phyloP scores from a whole-genome alignment of 2,797 vertebrate species.

The Corythornis leucogaster region DNA sequence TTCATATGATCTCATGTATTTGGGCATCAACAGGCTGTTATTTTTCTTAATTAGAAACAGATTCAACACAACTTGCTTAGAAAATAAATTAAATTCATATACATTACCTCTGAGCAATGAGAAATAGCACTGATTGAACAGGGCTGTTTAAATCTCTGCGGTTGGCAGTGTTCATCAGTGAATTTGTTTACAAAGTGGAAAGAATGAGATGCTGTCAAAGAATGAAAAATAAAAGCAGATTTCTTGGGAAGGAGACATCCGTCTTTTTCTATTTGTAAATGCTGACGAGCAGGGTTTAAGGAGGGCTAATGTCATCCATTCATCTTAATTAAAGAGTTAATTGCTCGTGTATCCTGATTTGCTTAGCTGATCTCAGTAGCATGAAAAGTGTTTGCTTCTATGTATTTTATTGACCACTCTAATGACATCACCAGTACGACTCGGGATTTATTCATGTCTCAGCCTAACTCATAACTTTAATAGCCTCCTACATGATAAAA shows the following conservation, averaged over 20 bases:
- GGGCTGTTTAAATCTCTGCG: slow-evolving; percentile 46
- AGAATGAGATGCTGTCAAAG: slow-evolving; percentile 72
- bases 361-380: slow-evolving; percentile 72
- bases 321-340: slow-evolving; percentile 88
- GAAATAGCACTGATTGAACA: slow-evolving; percentile 50
- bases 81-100: slow-evolving; percentile 44
- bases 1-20: slow-evolving; percentile 10
- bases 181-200: slow-evolving; percentile 74
- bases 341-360: slow-evolving; percentile 82
- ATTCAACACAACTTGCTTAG: slow-evolving; percentile 29
- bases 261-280: slow-evolving; percentile 82
- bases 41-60: slow-evolving; percentile 57
- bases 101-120: slow-evolving; percentile 34
- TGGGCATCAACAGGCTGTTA: not conserved
- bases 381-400: slow-evolving; percentile 68
- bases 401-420: slow-evolving; percentile 78
- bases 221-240: slow-evolving; percentile 79
- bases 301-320: slow-evolving; percentile 83
- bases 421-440: slow-evolving; percentile 79
- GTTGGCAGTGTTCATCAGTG: slow-evolving; percentile 31
- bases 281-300: slow-evolving; percentile 83
- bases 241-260: slow-evolving; percentile 77
- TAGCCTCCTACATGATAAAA: slow-evolving; percentile 79
- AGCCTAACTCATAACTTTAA: slow-evolving; percentile 76
- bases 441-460: slow-evolving; percentile 77